Conservation (phyloP, 2,113 vertebrate genomes). For the Rattus rattus region DNA sequence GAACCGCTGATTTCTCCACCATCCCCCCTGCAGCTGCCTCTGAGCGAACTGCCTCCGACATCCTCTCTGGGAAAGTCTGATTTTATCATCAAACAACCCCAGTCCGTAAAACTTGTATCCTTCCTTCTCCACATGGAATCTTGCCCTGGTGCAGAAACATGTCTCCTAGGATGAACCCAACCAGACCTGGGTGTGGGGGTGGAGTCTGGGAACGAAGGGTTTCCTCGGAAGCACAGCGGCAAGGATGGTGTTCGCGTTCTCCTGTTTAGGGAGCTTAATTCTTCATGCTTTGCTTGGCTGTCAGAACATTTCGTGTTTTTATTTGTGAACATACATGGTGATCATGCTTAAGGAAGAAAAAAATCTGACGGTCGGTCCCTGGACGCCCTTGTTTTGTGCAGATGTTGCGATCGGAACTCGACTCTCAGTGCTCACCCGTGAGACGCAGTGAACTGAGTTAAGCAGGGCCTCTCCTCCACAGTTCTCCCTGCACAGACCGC, state of each 20-base stretch:
- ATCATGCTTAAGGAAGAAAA: constrained; percentile 86
- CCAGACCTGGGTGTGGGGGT: neutral
- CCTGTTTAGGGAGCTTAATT: constrained; percentile 79
- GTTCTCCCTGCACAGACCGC: constrained; percentile 42
- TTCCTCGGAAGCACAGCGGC: neutral
- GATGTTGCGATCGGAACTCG: constrained; percentile 83
- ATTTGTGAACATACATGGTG: constrained; percentile 86
- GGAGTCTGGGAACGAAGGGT: neutral
- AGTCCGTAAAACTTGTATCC: neutral
- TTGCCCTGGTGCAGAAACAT: neutral
- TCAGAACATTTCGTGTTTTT: constrained; percentile 86
- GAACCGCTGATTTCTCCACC: neutral
- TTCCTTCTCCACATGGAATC: constrained; percentile 31
- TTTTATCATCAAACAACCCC: constrained; percentile 64
- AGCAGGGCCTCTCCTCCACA: neutral
- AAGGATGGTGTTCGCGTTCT: neutral
- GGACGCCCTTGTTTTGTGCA: constrained; percentile 84
- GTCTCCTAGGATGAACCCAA: neutral
- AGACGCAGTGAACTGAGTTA: neutral
- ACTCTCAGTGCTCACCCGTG: constrained; percentile 77
- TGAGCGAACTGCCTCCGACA: neutral
- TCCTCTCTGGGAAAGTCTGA: constrained; percentile 59
- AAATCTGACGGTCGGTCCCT: constrained; percentile 83
- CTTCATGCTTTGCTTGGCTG: constrained; percentile 87
- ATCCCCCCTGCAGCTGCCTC: neutral